These are phyloP conservation scores for Oriolus oriolus DNA, from an alignment of 2,113 vertebrate genomes.

Conservation along the genomic window DNA sequence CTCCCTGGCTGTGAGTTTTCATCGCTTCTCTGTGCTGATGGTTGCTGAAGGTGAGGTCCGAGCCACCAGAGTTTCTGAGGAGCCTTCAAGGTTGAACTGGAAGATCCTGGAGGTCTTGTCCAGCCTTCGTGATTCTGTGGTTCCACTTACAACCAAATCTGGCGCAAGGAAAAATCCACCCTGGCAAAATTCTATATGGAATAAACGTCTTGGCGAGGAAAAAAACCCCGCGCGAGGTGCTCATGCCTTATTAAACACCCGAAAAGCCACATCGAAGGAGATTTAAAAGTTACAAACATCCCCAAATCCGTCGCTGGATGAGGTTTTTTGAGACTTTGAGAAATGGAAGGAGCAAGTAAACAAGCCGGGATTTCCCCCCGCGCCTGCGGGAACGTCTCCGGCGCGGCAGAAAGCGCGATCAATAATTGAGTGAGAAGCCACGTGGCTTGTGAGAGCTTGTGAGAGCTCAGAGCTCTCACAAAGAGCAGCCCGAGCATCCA, in stretches of 20 bases:
- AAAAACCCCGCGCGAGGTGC: not conserved
- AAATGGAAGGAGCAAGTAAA: not conserved
- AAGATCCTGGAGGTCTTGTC: not conserved
- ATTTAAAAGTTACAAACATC: not conserved
- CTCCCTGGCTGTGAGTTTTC: not conserved
- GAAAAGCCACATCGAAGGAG: not conserved
- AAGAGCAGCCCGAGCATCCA: not conserved
- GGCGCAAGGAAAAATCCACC: not conserved
- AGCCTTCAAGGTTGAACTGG: not conserved
- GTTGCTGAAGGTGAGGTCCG: not conserved
- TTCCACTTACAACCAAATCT: not conserved
- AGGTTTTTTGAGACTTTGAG: not conserved
- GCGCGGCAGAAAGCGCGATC: not conserved
- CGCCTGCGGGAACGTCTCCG: not conserved
- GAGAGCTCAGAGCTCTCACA: not conserved
- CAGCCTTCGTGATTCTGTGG: not conserved
- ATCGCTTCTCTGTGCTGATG: not conserved
- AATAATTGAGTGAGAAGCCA: slow-evolving; percentile 27
- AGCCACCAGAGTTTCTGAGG: not conserved
- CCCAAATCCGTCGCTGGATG: not conserved
- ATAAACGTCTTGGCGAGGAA: not conserved
- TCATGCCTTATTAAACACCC: not conserved
- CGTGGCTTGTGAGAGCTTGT: too few species aligned
- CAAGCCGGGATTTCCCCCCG: not conserved
- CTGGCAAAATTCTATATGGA: not conserved